Evolutionary conservation across 53 echinoderm and acorn worm species (phyloP), one percentile per base, ranked within the genome.

Genomic region (Mesocentrotus franciscanus): DNA sequence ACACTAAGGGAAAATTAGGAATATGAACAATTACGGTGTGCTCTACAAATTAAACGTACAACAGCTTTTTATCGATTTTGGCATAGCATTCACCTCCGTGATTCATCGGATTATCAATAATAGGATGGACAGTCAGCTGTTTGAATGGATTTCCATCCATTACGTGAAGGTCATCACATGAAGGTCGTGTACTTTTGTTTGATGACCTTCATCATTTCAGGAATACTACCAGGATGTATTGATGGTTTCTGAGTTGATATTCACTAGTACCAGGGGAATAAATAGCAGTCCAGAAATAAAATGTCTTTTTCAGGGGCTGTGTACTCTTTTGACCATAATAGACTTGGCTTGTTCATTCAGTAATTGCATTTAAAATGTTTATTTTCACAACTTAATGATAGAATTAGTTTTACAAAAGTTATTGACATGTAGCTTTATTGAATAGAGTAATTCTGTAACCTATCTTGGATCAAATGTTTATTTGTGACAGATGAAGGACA

Each of bases 171-270:
- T n/a, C n/a, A n/a, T n/a, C n/a, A 33, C 35, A 3, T 79, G 79
- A 81, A 81, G 36, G 81, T 42, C 42, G 1, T 81, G 81, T 27
- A 81, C 81, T 81, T 81, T 81, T 81, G 20, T 39, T 36, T 81
- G 9, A 49, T 93, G 79, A 93, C 78, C 81, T 76, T 79, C 93
- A 93, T 17, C 57, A 93, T 78, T 78, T 72, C 29, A 81, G 81
- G 81, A 81, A 81, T 39, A 81, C 42, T 81, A 36, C 42, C 81
- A 36, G 42, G 81, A 81, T 81, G 8, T 42, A 42, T 8, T 42
- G 8, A 17, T 76, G 12, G 76, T 33, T 27, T 29, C 4, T 81
- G 81, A 81, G 20, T 79, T 32, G 32, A 30, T 75, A 75, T 26
- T 75, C 29, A 11, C 30, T 76, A 33, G 33, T 76, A 76, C 30